These are phyloP conservation scores for Thalassaphorura encarpata DNA, from an alignment of 1,140 invertebrate species.

Conservation along the genomic window DNA sequence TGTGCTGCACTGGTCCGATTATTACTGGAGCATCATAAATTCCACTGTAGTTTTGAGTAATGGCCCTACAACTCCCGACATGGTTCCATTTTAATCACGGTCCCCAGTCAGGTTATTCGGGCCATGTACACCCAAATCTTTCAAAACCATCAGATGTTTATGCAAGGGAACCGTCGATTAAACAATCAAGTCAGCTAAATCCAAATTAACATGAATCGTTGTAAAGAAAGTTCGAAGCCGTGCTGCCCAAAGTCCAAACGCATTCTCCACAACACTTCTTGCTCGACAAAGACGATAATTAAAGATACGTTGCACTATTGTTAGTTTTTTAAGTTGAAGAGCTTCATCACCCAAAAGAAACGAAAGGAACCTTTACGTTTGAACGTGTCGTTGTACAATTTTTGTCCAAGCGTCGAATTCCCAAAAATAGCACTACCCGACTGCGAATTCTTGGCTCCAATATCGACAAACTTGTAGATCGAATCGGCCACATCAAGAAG, in stretches of 20 bases:
- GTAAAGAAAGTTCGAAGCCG: slow-evolving; percentile 33
- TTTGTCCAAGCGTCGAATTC: slow-evolving; percentile 1
- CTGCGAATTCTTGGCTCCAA: slow-evolving; percentile 32
- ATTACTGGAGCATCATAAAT: no score
- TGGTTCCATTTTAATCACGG: no score
- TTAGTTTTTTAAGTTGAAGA: slow-evolving; percentile 29
- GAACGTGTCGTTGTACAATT: slow-evolving; percentile 17
- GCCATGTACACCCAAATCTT: no score
- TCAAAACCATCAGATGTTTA: no score
- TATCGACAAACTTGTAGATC: slow-evolving; percentile 33
- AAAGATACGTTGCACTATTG: neutral
- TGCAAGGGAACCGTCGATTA: no score
- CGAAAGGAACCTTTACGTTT: slow-evolving; percentile 13
- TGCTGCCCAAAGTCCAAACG: slow-evolving; percentile 42
- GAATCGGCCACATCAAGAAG: slow-evolving; percentile 34
- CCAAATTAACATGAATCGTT: no score
- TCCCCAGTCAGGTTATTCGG: no score
- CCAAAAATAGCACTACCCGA: slow-evolving; percentile 19
- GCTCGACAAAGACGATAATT: slow-evolving; percentile 33
- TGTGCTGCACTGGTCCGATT: no score
- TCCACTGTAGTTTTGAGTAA: no score
- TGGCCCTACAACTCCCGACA: no score
- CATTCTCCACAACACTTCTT: slow-evolving; percentile 42
- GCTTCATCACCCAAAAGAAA: slow-evolving; percentile 34
- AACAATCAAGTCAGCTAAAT: no score